Percentiles rank a stretch among this genome's conserved stretches.
These are phyloP conservation scores for Eospalax fontanierii DNA, from an alignment of 2,797 vertebrate species.

Conservation along the genomic window DNA sequence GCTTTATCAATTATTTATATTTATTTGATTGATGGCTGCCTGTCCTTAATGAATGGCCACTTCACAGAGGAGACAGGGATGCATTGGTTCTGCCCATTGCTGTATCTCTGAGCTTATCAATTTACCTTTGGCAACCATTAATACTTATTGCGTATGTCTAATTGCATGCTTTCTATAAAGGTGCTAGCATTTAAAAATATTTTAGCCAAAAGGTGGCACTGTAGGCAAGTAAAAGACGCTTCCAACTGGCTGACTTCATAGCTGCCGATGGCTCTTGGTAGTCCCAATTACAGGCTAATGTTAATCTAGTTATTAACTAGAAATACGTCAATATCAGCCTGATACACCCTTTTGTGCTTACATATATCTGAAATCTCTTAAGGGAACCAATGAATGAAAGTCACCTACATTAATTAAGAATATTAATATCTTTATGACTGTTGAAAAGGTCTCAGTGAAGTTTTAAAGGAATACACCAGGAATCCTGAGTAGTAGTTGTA, in stretches of 20 bases:
- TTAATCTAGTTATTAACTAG: neutral
- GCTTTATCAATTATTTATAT: neutral
- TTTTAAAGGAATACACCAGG: neutral
- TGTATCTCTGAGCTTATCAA: neutral
- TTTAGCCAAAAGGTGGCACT: conserved; percentile 92
- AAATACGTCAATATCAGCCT: neutral
- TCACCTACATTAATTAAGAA: neutral
- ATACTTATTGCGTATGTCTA: neutral
- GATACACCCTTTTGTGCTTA: neutral
- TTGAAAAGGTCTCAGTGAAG: neutral
- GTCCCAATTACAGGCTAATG: neutral
- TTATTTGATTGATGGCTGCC: neutral
- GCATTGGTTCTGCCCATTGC: neutral
- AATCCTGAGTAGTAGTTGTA: neutral
- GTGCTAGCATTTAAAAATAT: conserved; percentile 40
- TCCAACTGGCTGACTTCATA: neutral
- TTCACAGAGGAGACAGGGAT: neutral
- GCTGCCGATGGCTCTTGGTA: neutral
- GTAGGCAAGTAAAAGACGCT: conserved; percentile 79
- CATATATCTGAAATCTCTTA: neutral
- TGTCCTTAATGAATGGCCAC: neutral
- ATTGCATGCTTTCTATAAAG: neutral
- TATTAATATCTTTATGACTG: neutral
- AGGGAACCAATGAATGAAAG: neutral
- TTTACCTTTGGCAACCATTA: rapidly evolving